Conservation (phyloP, 2,113 vertebrate genomes). For the Scortum barcoo region DNA sequence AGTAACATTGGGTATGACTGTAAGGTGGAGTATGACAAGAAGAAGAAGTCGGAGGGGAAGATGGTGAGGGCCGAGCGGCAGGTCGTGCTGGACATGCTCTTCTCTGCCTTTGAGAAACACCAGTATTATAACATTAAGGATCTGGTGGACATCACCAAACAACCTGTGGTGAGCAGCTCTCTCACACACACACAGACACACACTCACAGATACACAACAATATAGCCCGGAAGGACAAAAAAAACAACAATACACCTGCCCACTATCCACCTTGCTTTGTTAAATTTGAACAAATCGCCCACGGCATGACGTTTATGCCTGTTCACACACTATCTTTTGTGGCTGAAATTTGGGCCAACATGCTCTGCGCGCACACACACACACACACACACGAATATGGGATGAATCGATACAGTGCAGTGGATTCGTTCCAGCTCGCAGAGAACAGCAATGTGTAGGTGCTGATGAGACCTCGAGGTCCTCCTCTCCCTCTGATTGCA, state of each 20-base stretch:
- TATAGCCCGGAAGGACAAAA: conserved; percentile 14
- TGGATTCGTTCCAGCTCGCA: conserved; percentile 63
- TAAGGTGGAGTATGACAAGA: conserved; percentile 93
- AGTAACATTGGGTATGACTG: neutral
- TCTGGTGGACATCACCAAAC: conserved; percentile 97
- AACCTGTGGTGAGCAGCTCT: conserved; percentile 90
- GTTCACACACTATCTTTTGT: conserved; percentile 67
- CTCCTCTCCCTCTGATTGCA: conserved; percentile 76
- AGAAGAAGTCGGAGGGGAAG: conserved; percentile 95
- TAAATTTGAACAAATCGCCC: conserved; percentile 74
- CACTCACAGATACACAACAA: conserved; percentile 14
- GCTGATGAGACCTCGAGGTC: conserved; percentile 80
- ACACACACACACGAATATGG: conserved; percentile 21
- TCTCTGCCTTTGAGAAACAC: conserved; percentile 97
- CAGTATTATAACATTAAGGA: conserved; percentile 98
- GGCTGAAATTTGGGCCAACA: conserved; percentile 60
- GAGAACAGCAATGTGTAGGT: conserved; percentile 79
- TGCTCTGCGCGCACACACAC: neutral
- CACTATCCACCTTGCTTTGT: conserved; percentile 73
- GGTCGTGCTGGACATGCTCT: conserved; percentile 95
- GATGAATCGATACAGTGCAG: conserved; percentile 69
- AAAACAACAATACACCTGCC: conserved; percentile 67
- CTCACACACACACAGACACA: neutral
- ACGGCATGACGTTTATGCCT: conserved; percentile 65
- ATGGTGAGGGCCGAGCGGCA: conserved; percentile 92